Evolutionary conservation across 2,113 vertebrate genomes (phyloP).

Genomic region (Neolamprologus modestus): DNA sequence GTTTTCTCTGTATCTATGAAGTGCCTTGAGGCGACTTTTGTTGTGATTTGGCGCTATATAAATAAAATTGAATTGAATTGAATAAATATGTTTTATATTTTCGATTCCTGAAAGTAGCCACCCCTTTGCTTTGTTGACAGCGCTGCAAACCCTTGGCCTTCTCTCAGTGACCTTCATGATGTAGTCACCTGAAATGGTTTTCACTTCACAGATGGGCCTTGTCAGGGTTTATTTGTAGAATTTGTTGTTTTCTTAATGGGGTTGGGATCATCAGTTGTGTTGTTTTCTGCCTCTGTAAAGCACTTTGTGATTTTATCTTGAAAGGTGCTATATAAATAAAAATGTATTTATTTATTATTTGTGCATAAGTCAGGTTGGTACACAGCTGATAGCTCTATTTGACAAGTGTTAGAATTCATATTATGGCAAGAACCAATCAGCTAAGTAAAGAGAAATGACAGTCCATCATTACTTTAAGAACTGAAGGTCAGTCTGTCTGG

Average conservation of each 20-base stretch:
- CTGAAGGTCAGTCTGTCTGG: neutral
- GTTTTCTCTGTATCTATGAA: too few relatives aligned
- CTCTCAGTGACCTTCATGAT: neutral
- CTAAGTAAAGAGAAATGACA: neutral
- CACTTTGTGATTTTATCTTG: too few relatives aligned
- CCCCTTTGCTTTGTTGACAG: neutral
- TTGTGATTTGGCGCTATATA: too few relatives aligned
- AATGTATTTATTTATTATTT: too few relatives aligned
- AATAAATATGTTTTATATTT: neutral
- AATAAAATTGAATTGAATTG: too few relatives aligned
- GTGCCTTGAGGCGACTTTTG: too few relatives aligned
- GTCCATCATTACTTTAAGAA: neutral
- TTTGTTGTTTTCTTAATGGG: neutral
- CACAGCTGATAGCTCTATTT: neutral
- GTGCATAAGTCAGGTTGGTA: neutral
- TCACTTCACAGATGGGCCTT: neutral
- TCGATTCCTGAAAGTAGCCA: neutral
- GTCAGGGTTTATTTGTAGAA: neutral
- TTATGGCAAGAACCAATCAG: neutral
- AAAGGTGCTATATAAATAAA: too few relatives aligned
- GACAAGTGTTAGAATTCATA: neutral
- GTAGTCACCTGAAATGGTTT: neutral
- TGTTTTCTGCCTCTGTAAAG: neutral
- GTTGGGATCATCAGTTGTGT: neutral
- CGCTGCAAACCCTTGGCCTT: fast-evolving